Conservation (phyloP, 2,797 vertebrate genomes). For the Clarias pachynema region DNA sequence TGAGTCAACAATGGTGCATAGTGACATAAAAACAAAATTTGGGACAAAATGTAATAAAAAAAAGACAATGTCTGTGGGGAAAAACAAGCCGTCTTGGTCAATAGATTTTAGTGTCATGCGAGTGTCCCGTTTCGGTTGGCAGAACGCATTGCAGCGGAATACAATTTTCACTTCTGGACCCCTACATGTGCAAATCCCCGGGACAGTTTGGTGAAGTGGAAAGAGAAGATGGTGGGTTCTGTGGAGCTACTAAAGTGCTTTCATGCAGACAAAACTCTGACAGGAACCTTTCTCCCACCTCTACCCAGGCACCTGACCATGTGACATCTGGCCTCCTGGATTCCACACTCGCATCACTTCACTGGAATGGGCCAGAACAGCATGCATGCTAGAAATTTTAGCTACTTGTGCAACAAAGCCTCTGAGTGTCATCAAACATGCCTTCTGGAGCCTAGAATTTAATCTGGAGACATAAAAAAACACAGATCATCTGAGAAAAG, state of each 20-base stretch:
- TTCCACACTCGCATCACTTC: constrained; percentile 37
- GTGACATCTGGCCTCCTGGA: constrained; percentile 42
- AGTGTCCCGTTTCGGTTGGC: constrained; percentile 63
- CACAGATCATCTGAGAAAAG: constrained; percentile 19
- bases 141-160: constrained; percentile 61
- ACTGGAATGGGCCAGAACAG: constrained; percentile 21
- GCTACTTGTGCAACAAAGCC: constrained; percentile 33
- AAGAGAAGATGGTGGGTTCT: constrained; percentile 37
- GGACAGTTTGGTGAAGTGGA: constrained; percentile 48
- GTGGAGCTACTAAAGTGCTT: constrained; percentile 49
- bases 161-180: constrained; percentile 60
- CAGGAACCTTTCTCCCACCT: constrained; percentile 33
- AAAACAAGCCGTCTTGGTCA: constrained; percentile 62
- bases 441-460: constrained; percentile 11
- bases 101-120: constrained; percentile 58
- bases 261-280: constrained; percentile 46
- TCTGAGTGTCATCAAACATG: constrained; percentile 17
- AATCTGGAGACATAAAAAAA: constrained; percentile 24
- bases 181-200: constrained; percentile 44
- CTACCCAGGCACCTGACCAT: constrained; percentile 44
- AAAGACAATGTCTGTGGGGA: constrained; percentile 64
- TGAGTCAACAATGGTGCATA: constrained; percentile 54
- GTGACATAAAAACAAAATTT: constrained; percentile 58
- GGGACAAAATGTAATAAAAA: constrained; percentile 66
- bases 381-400: constrained; percentile 5